Evolutionary conservation across 1,140 invertebrate species (phyloP).

Genomic region (Drosophila repletoides): DNA sequence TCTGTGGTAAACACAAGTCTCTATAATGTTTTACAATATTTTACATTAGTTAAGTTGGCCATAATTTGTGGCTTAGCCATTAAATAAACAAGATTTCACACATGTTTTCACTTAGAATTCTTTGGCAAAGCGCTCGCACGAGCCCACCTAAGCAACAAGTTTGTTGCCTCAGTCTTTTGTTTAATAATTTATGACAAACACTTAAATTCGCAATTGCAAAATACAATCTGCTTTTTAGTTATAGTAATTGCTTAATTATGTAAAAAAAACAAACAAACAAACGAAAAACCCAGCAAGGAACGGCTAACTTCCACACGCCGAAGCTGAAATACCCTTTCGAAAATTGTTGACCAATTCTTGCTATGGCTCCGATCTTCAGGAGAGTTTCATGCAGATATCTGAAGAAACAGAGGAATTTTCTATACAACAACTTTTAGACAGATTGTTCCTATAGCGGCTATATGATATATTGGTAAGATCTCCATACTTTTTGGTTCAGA

Average conservation of each 20-base stretch:
- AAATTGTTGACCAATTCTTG: too few species aligned
- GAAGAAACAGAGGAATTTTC: too few species aligned
- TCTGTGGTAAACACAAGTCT: not conserved
- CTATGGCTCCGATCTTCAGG: too few species aligned
- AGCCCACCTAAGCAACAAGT: slow-evolving; percentile 5
- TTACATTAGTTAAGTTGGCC: too few species aligned
- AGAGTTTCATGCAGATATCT: too few species aligned
- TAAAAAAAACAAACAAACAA: not conserved
- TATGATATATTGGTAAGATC: too few species aligned
- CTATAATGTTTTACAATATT: slow-evolving; percentile 1
- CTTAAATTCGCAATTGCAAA: not conserved
- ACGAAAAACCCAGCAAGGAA: too few species aligned
- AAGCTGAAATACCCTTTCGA: too few species aligned
- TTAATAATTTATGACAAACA: slow-evolving; percentile 12
- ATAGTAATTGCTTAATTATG: slow-evolving; percentile 28
- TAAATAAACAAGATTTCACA: slow-evolving; percentile 4
- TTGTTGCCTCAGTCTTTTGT: slow-evolving; percentile 41
- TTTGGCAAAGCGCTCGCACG: not conserved
- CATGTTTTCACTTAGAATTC: not conserved
- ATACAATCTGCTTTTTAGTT: slow-evolving; percentile 21
- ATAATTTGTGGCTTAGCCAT: not conserved
- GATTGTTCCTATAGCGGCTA: too few species aligned
- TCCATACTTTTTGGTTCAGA: too few species aligned
- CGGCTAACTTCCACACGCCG: too few species aligned
- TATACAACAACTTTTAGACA: too few species aligned